Evolutionary conservation across 2,888 invertebrate species (phyloP).

Genomic region (Pterostichus niger): DNA sequence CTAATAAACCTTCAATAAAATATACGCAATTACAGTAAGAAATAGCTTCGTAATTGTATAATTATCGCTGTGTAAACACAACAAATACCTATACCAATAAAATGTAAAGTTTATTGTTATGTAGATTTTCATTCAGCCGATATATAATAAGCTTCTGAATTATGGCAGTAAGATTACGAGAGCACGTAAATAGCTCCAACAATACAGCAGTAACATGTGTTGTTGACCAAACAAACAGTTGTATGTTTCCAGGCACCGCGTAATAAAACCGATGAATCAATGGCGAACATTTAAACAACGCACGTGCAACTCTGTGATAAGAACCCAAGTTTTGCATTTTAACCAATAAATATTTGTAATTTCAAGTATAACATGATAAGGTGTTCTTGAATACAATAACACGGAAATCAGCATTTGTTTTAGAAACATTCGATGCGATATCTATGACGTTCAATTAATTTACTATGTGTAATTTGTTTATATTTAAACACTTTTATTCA

Average conservation of each 20-base stretch:
- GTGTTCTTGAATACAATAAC: constrained; percentile 18
- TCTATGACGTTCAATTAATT: constrained; percentile 4
- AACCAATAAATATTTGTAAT: constrained; percentile 23
- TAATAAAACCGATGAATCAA: constrained; percentile 5
- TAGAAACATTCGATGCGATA: constrained; percentile 1
- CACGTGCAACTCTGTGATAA: constrained; percentile 12
- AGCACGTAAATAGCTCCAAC: constrained; percentile 17
- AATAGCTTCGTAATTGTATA: constrained; percentile 8
- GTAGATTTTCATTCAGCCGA: constrained; percentile 21
- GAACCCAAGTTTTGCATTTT: not conserved
- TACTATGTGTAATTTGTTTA: constrained; percentile 17
- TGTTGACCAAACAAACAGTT: not conserved
- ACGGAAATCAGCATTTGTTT: not conserved
- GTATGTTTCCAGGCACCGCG: not conserved
- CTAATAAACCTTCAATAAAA: constrained; percentile 21
- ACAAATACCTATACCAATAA: constrained; percentile 38
- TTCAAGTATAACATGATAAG: constrained; percentile 13
- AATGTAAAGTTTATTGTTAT: constrained; percentile 35
- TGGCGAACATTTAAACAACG: constrained; percentile 4
- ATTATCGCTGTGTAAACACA: constrained; percentile 35
- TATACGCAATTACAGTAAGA: constrained; percentile 15
- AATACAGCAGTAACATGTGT: not conserved
- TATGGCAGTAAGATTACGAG: not conserved
- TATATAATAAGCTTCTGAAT: constrained; percentile 36
- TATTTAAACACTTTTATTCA: not conserved